These are phyloP conservation scores for Entomobrya proxima DNA, from an alignment of 2,888 invertebrate genomes.

Conservation along the genomic window DNA sequence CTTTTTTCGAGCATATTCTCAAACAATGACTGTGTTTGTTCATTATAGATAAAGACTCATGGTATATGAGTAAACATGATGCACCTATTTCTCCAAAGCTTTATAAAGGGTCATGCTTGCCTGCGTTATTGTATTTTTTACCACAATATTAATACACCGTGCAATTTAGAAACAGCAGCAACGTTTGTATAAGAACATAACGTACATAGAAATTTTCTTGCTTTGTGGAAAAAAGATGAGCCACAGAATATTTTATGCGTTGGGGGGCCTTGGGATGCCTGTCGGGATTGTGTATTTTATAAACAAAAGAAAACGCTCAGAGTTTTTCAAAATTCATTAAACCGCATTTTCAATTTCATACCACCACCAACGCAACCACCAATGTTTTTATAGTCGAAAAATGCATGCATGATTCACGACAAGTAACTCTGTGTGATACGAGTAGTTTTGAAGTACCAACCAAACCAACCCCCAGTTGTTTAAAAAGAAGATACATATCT, in stretches of 20 bases:
- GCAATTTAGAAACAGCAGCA: background rate
- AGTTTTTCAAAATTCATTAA: conserved; percentile 65
- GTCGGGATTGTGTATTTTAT: conserved; percentile 36
- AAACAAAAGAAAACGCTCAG: conserved; percentile 38
- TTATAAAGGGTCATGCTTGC: background rate
- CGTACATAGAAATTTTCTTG: background rate
- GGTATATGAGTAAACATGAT: background rate
- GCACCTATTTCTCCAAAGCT: background rate
- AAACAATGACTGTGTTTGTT: background rate
- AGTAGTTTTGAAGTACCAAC: too few relatives aligned
- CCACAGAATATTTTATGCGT: conserved; percentile 55
- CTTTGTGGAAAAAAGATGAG: conserved; percentile 39
- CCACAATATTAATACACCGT: background rate
- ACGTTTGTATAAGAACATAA: background rate
- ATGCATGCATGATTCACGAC: conserved; percentile 8
- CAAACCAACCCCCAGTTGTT: too few relatives aligned
- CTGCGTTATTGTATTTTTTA: conserved; percentile 39
- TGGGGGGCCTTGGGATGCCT: conserved; percentile 57
- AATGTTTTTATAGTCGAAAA: background rate
- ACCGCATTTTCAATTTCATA: conserved; percentile 64
- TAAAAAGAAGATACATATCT: too few relatives aligned
- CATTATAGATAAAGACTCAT: background rate
- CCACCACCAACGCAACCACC: background rate
- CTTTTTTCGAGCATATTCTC: background rate
- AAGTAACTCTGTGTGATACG: background rate